Base-by-base conservation (phyloP, 2,888 invertebrate genomes). In the Drosophila prostipennis region DNA sequence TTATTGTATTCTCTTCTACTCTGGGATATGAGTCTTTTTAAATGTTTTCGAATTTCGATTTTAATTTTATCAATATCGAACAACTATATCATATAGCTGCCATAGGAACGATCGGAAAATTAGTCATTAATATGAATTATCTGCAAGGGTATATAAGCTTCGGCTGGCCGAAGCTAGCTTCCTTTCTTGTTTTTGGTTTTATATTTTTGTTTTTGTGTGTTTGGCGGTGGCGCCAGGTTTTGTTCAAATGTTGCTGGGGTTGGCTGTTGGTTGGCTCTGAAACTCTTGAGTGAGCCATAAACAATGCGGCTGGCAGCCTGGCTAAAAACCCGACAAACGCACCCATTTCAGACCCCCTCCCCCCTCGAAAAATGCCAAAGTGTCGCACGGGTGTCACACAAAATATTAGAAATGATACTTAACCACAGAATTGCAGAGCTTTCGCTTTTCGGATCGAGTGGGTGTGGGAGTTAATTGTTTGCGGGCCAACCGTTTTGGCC, bases 381-480 rank as follows among this genome's bases (percentile, higher is more conserved):
- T 85, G 89, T 85, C 89, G 86, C 80, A 79, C 71, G 83, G 72
- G 71, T 87, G 89, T 84, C 88, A 85, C 83, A 84, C 83, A 88
- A 88, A 89, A 89, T 85, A 85, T 85, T 86, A 88, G 84, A 85
- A 85, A 89, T 88, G 80, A 89, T 89, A 83, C 89, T 86, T 89
- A 88, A 72, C 84, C 84, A 88, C 78, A 82, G 89, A 86, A 82
- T 86, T 76, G 89, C 89, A 83, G 59, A 78, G 84, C 74, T 88
- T 89, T 85, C 67, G 57, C 43, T 54, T 48, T 39, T 39, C 46
- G 46, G 34, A 39, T 14, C 23, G 39, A 49, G 36, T 48, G 29
- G 57, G 34, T 40, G 51, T 10, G 19, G 49, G 60, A 69, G 76
- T 76, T 84, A 80, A 87, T 87, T 87, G 89, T 78, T 74, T 63